A percentile compares a stretch with the other conserved stretches of the same genome.
phyloP scores from a whole-genome alignment of 2,797 vertebrate genomes.

The Austrolebias charrua region DNA sequence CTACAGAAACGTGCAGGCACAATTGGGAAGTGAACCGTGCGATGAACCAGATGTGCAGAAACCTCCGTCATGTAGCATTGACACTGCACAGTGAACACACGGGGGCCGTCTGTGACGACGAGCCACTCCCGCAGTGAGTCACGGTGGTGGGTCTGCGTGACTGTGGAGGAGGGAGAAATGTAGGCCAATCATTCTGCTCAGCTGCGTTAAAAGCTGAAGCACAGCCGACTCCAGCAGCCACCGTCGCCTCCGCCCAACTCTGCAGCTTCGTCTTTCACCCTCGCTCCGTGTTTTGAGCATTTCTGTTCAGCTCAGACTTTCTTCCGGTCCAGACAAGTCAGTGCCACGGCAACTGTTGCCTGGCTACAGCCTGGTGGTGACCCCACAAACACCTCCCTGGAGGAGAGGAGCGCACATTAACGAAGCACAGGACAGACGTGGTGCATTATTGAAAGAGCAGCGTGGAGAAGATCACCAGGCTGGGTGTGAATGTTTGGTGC shows the following conservation, averaged over 20 bases:
- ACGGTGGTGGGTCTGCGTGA: slow-evolving; percentile 66
- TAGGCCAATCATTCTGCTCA: slow-evolving; percentile 93
- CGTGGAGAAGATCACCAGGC: background rate
- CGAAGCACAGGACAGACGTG: slow-evolving; percentile 52
- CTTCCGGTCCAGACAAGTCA: slow-evolving; percentile 39
- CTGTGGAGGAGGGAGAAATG: slow-evolving; percentile 71
- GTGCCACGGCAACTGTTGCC: slow-evolving; percentile 76
- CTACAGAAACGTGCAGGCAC: slow-evolving; percentile 28
- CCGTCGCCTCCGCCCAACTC: slow-evolving; percentile 14
- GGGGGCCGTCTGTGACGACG: slow-evolving; percentile 19
- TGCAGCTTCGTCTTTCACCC: slow-evolving; percentile 6
- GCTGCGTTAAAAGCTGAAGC: slow-evolving; percentile 74
- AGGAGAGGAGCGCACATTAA: slow-evolving; percentile 65
- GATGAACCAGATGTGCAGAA: slow-evolving; percentile 26
- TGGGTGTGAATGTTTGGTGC: background rate
- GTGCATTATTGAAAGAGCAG: slow-evolving; percentile 44
- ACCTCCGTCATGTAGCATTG: slow-evolving; percentile 16
- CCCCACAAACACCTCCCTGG: slow-evolving; percentile 57
- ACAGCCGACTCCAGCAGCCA: slow-evolving; percentile 17
- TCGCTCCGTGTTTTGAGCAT: background rate
- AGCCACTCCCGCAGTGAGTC: slow-evolving; percentile 31
- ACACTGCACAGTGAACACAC: slow-evolving; percentile 7
- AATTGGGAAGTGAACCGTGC: slow-evolving; percentile 43
- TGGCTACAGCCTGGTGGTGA: slow-evolving; percentile 72
- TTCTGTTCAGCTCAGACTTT: slow-evolving; percentile 18